Conservation (phyloP, 2,888 invertebrate genomes). For the Craniophora ligustri region DNA sequence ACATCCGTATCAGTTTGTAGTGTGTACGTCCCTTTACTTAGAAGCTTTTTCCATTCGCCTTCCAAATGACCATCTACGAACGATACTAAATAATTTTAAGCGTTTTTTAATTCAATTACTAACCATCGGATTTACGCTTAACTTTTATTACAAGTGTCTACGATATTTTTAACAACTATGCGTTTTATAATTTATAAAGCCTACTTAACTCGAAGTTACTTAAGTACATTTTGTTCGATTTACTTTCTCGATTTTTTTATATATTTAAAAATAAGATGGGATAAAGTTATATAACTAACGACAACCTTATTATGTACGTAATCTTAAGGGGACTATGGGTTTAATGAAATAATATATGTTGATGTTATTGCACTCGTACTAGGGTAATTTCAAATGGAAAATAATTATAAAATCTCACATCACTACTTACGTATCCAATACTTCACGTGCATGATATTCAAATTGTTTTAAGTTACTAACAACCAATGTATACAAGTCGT, state of each 20-base stretch:
- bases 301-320: conserved; percentile 81
- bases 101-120: conserved; percentile 82
- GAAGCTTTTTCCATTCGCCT: conserved; percentile 51
- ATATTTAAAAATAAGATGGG: conserved; percentile 77
- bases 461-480: conserved; percentile 29
- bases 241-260: conserved; percentile 74
- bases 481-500: conserved; percentile 37
- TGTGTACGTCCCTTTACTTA: conserved; percentile 69
- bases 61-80: conserved; percentile 68
- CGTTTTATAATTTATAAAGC: conserved; percentile 88
- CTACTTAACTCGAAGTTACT: conserved; percentile 86
- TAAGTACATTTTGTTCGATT: conserved; percentile 88
- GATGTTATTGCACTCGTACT: conserved; percentile 70
- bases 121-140: conserved; percentile 79
- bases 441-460: conserved; percentile 37
- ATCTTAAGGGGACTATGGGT: conserved; percentile 71
- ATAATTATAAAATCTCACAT: conserved; percentile 39
- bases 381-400: conserved; percentile 60
- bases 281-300: conserved; percentile 80
- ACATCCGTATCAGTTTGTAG: conserved; percentile 41
- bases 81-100: conserved; percentile 81
- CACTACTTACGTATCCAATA: conserved; percentile 34
- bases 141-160: conserved; percentile 79
- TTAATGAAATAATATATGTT: conserved; percentile 63
- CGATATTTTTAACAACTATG: conserved; percentile 82